Percentiles rank a stretch among this genome's conserved stretches.
phyloP scores from a whole-genome alignment of 2,113 vertebrate genomes.

The Picathartes gymnocephalus region DNA sequence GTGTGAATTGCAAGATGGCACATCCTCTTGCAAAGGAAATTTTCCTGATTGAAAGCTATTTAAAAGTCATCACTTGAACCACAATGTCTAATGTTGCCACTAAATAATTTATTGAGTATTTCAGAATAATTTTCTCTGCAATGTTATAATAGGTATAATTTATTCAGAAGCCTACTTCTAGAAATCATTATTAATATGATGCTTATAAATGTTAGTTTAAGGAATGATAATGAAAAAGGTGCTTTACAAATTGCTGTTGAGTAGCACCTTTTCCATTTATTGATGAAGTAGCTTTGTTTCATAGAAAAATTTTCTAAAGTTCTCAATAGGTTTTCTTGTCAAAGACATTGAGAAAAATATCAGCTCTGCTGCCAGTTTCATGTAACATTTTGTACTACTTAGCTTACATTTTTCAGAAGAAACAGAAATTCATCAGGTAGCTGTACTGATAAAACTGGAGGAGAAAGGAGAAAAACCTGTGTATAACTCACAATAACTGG shows the following conservation, averaged over 20 bases:
- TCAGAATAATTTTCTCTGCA: not conserved
- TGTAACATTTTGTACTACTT: not conserved
- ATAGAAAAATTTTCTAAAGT: constrained; percentile 1
- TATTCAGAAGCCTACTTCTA: constrained; percentile 1
- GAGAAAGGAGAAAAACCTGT: not conserved
- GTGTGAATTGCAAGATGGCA: not conserved
- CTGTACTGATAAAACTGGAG: not conserved
- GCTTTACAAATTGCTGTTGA: not conserved
- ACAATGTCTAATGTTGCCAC: not conserved
- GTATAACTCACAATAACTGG: not conserved
- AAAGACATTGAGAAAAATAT: constrained; percentile 50
- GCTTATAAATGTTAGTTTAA: constrained; percentile 16
- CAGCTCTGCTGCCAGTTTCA: not conserved
- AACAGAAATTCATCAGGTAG: not conserved
- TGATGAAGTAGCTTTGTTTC: constrained; percentile 26
- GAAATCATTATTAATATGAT: not conserved
- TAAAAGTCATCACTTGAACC: not conserved
- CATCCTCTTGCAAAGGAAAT: not conserved
- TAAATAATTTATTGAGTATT: constrained; percentile 19
- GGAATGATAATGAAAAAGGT: not conserved
- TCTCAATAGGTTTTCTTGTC: constrained; percentile 28
- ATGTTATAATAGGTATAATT: not conserved
- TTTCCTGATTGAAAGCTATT: not conserved
- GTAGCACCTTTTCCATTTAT: constrained; percentile 25
- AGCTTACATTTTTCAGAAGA: constrained; percentile 14